Evolutionary conservation across 1,140 invertebrate species (phyloP).

Genomic region (Neuroterus valhalla): DNA sequence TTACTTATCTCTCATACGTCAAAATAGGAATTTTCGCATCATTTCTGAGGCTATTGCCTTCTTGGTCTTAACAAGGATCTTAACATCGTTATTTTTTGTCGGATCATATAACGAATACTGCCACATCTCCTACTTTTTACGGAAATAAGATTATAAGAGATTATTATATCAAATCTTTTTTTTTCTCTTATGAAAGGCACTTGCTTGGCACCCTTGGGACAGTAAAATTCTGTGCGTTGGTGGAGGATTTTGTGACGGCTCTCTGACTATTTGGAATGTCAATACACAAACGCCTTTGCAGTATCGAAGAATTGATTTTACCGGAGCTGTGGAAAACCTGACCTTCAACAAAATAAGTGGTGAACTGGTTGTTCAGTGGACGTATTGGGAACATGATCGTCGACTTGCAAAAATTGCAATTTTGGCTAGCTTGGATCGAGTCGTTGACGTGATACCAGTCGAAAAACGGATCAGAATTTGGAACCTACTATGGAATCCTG

Average conservation of each 20-base stretch:
- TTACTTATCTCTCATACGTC: no score
- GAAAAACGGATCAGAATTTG: conserved; percentile 33
- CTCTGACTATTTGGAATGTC: conserved; percentile 61
- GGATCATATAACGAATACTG: no score
- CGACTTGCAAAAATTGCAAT: conserved; percentile 48
- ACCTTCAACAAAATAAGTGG: conserved; percentile 63
- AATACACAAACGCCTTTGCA: conserved; percentile 41
- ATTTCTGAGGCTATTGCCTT: no score
- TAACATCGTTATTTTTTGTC: no score
- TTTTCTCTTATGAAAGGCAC: conserved; percentile 39
- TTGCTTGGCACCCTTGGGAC: conserved; percentile 64
- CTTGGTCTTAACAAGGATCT: no score
- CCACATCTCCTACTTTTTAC: no score
- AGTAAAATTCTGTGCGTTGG: conserved; percentile 57
- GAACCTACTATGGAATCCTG: conserved; percentile 54
- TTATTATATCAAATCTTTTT: no score
- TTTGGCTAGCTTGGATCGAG: conserved; percentile 52
- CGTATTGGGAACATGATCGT: conserved; percentile 37
- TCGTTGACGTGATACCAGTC: conserved; percentile 57
- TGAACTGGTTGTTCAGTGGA: conserved; percentile 65
- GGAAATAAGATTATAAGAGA: no score
- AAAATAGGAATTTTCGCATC: no score
- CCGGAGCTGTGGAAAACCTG: conserved; percentile 52
- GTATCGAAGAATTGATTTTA: conserved; percentile 46
- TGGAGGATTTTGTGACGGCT: conserved; percentile 47